Base-by-base conservation (phyloP, 2,797 vertebrate genomes). In the Clarias laeviceps region DNA sequence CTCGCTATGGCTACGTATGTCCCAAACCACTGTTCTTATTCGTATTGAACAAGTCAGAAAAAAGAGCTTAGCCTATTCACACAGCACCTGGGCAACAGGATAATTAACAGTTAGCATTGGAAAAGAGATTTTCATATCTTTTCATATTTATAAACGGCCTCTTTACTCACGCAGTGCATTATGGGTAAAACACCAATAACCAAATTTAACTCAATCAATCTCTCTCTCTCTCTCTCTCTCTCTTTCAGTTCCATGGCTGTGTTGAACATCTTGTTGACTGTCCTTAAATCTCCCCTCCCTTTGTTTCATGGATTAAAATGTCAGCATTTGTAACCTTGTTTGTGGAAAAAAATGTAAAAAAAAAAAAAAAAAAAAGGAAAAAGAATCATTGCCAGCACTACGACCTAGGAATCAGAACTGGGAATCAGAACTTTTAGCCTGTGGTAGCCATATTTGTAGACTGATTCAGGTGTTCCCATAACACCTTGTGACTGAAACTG, bases 31-130 rank as follows among this genome's bases (percentile, higher is more conserved):
- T 37, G 56, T 24, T 29, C 29, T 24, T 59, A 61, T 78, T 37
- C 61, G 12, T 57, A 37, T 34, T 78, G 29, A 61, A 7, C 56
- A 37, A 61, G 56, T 57, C 37, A 70, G 5, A 40, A 29, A 74
- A 74, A 77, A 77, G 18, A 59, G 11, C 32, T 8, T 78, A 61
- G 4, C 5, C 12, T 24, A 45, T 45, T 45, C 7, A 27, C 64
- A 14, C 2, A 15, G 59, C 45, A 18, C 6, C 59, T 45, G 34
- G 24, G 27, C n/a, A 64, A 40, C 34, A 45, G 24, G 37, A 34
- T 45, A 80, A 80, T 80, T 64, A 64, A 24, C 34, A 40, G 77
- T 79, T 62, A 62, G 32, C 22, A 40, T 80, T 45, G 40, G 32
- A 34, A 7, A 64, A 40, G 50, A 56, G 73, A 76, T 76, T 56